Evolutionary conservation across 2,797 vertebrate genomes (phyloP), one percentile per base, ranked within the genome.

Genomic region (Mormyrus hasselquistii): DNA sequence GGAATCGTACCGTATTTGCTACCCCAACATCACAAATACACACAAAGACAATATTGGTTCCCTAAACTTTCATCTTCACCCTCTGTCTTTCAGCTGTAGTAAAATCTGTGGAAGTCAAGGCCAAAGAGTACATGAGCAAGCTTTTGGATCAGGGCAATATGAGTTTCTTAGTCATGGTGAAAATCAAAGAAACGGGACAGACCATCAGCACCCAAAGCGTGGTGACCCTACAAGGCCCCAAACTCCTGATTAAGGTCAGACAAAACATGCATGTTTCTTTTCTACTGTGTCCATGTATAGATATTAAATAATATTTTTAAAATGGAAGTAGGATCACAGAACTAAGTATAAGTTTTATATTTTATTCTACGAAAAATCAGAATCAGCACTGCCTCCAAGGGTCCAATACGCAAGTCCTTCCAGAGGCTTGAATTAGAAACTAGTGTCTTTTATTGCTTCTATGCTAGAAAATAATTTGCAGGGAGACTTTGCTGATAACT

Each of bases 101-200:
- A 87, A 91, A 92, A 0, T 93, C 94, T n/a, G 90, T 96, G 53
- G 10, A 91, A 82, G 90, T 97, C 90, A 91, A 91, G 90, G 93
- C 96, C 0, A 90, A 92, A 0, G 96, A 97, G 69, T 97, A 97
- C 91, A 92, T 96, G 93, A 91, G 34, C 34, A 92, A 95, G 38
- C 92, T 97, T 89, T 90, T 97, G 91, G 96, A 97, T 65, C 96
- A 97, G 91, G 95, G 94, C 0, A 93, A 92, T 73, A 93, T 97
- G 69, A 95, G 96, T 59, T 97, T 97, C 94, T 95, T 96, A 10
- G 91, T 96, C 92, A 96, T 95, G 0, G 95, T 95, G 0, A 93
- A 93, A 0, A 92, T 97, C 92, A 94, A 93, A 0, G 95, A 96
- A 92, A 95, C 94, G 0, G 89, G 62, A 0, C 92, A 95, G 57